phyloP scores from a whole-genome alignment of 2,113 vertebrate genomes.

The Myotis brandtii region DNA sequence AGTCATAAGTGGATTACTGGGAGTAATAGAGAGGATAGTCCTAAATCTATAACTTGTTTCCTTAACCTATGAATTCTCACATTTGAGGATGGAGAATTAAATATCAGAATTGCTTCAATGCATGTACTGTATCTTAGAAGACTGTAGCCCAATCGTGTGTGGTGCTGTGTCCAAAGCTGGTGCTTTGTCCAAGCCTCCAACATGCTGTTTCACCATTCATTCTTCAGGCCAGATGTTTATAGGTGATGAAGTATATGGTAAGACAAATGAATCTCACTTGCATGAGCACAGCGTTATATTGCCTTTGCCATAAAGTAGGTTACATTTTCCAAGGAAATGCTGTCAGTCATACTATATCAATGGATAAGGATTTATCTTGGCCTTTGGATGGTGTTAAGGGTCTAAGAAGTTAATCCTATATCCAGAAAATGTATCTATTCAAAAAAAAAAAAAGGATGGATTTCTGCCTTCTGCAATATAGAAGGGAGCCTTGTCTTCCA shows the following conservation, averaged over 20 bases:
- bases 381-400: not conserved
- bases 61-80: not conserved
- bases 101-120: not conserved
- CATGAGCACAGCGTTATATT: not conserved
- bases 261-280: not conserved
- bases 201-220: not conserved
- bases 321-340: not conserved
- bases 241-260: not conserved
- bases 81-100: not conserved
- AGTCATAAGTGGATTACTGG: not conserved
- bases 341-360: not conserved
- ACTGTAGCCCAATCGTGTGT: fast-evolving
- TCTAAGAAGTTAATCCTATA: not conserved
- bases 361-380: not conserved
- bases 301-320: not conserved
- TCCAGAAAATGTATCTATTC: not conserved
- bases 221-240: not conserved
- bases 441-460: not conserved
- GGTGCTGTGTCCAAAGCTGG: not conserved
- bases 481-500: not conserved
- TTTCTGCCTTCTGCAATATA: not conserved
- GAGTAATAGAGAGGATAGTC: not conserved
- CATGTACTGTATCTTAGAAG: not conserved
- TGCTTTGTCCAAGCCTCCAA: not conserved
- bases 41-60: not conserved